Evolutionary conservation across 2,888 invertebrate genomes (phyloP).

Genomic region (Apotomis capreana): DNA sequence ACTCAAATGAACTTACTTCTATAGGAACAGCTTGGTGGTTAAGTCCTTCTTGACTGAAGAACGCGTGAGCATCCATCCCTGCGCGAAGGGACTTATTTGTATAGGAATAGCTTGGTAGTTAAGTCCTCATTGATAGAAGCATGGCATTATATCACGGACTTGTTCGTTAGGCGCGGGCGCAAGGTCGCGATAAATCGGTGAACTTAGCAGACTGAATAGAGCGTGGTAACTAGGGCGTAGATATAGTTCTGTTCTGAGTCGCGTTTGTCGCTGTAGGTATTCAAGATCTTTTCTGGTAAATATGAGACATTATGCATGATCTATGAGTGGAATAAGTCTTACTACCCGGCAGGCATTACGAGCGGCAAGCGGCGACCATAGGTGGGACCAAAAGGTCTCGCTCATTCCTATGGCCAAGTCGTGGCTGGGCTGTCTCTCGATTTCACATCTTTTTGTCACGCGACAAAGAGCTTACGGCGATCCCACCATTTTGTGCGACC

Average conservation of each 20-base stretch:
- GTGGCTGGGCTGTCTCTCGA: no score
- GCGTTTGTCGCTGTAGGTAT: background rate
- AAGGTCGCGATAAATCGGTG: conserved; percentile 56
- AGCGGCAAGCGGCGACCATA: no score
- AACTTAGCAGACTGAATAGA: conserved; percentile 29
- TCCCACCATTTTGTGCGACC: no score
- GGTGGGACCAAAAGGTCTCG: no score
- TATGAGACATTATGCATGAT: no score
- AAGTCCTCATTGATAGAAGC: conserved; percentile 3
- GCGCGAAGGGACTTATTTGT: background rate
- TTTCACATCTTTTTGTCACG: no score
- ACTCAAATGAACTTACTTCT: background rate
- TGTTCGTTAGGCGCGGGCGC: conserved; percentile 61
- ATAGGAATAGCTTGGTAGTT: conserved; percentile 4
- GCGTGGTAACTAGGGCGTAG: conserved; percentile 23
- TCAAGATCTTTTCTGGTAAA: no score
- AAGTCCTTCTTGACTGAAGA: conserved; percentile 3
- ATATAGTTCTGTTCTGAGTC: background rate
- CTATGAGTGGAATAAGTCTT: no score
- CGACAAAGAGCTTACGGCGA: no score
- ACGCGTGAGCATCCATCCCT: background rate
- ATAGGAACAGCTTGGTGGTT: background rate
- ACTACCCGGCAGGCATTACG: no score
- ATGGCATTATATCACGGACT: conserved; percentile 35
- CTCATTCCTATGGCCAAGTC: no score